phyloP scores from a whole-genome alignment of 2,888 invertebrate species.

The Gnatocerus cornutus region DNA sequence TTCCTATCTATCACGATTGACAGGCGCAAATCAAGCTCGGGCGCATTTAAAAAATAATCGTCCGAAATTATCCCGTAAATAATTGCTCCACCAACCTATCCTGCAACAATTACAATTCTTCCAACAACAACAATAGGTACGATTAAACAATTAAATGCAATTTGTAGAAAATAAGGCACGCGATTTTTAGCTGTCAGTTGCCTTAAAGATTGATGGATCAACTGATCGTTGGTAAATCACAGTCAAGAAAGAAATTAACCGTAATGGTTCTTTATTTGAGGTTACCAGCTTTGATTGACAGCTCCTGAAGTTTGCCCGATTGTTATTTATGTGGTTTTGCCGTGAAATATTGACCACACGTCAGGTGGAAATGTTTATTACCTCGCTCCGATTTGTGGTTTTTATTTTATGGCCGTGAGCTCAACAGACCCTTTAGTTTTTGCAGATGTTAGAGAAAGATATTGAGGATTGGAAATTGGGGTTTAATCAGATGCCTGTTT shows the following conservation, averaged over 20 bases:
- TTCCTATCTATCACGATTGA: conserved; percentile 69
- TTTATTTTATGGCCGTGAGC: conserved; percentile 51
- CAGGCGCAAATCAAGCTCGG: conserved; percentile 65
- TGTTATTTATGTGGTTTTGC: conserved; percentile 64
- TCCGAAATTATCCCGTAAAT: conserved; percentile 61
- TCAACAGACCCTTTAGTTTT: conserved; percentile 8
- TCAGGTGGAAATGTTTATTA: conserved; percentile 57
- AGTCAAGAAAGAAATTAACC: conserved; percentile 55
- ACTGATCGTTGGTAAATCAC: conserved; percentile 57
- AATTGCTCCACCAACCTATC: conserved; percentile 49
- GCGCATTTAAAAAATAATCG: conserved; percentile 63
- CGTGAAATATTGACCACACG: conserved; percentile 58
- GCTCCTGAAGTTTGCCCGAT: conserved; percentile 64
- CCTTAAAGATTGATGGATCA: conserved; percentile 64
- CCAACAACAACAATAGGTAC: conserved; percentile 65
- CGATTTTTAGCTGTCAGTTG: conserved; percentile 67
- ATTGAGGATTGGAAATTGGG: not conserved
- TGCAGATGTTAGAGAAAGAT: not conserved
- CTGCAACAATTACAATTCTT: conserved; percentile 55
- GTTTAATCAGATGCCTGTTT: conserved; percentile 18
- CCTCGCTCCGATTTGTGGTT: conserved; percentile 53
- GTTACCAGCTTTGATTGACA: conserved; percentile 67
- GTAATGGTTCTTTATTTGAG: conserved; percentile 60
- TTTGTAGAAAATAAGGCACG: conserved; percentile 65
- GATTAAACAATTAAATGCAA: conserved; percentile 70